Conservation (phyloP, 2,888 invertebrate genomes). For the Timema cristinae region DNA sequence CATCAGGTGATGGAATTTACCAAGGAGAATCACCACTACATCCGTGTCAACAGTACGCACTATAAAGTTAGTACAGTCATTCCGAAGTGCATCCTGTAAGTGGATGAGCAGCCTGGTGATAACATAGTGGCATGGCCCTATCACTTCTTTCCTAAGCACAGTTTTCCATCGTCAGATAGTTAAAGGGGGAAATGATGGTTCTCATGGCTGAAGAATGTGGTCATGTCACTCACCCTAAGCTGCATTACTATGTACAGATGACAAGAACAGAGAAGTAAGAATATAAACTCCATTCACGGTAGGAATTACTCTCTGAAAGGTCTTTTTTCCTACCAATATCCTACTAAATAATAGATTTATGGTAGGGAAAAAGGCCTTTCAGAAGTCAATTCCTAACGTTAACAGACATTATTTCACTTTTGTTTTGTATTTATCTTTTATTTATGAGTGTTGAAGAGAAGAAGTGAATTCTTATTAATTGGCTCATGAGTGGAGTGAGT, state of each 20-base stretch:
- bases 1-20: not conserved
- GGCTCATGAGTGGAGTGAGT: not conserved
- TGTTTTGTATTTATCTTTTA: not conserved
- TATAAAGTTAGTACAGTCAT: not conserved
- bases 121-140: not conserved
- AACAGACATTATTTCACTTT: not conserved
- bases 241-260: constrained; percentile 3
- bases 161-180: not conserved
- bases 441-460: not conserved
- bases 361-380: no score
- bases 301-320: no score
- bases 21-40: not conserved
- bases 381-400: no score
- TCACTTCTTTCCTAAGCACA: constrained; percentile 3
- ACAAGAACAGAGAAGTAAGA: constrained; percentile 10
- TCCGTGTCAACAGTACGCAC: constrained; percentile 3
- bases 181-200: not conserved
- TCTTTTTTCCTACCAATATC: no score
- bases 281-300: no score
- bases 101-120: not conserved
- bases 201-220: not conserved
- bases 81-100: constrained; percentile 9
- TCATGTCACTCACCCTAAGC: not conserved
- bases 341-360: no score
- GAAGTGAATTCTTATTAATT: constrained; percentile 10